These are phyloP conservation scores for Eupeodes luniger DNA, from an alignment of 2,888 invertebrate species.

Conservation along the genomic window DNA sequence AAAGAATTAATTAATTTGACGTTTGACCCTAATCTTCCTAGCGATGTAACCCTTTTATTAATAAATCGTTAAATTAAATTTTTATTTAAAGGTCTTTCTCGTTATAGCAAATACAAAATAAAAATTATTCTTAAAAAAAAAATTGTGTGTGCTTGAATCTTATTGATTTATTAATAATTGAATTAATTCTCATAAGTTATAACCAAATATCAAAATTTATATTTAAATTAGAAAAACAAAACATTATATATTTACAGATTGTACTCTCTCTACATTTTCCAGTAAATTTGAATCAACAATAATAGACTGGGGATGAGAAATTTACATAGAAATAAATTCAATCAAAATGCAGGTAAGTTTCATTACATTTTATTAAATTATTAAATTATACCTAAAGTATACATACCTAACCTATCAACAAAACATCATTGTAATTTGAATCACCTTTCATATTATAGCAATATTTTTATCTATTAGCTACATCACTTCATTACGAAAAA, in stretches of 20 bases:
- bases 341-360: conserved; percentile 83
- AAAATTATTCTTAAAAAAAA: no score
- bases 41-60: no score
- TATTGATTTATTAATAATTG: neutral
- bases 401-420: no score
- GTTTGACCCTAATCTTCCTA: no score
- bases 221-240: neutral
- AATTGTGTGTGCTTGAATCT: no score
- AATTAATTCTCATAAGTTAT: neutral
- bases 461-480: no score
- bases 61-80: no score
- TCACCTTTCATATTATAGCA: neutral
- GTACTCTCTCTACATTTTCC: conserved; percentile 79
- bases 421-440: neutral
- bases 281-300: conserved; percentile 80
- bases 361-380: no score
- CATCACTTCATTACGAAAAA: conserved; percentile 6
- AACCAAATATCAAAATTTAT: neutral
- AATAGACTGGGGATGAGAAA: conserved; percentile 83
- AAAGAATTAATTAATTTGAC: no score
- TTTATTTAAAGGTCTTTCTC: no score
- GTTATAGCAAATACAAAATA: no score
- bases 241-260: conserved; percentile 78
- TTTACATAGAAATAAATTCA: conserved; percentile 82
- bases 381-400: no score